Conservation (phyloP, 2,888 invertebrate genomes). For the Spodoptera littoralis region DNA sequence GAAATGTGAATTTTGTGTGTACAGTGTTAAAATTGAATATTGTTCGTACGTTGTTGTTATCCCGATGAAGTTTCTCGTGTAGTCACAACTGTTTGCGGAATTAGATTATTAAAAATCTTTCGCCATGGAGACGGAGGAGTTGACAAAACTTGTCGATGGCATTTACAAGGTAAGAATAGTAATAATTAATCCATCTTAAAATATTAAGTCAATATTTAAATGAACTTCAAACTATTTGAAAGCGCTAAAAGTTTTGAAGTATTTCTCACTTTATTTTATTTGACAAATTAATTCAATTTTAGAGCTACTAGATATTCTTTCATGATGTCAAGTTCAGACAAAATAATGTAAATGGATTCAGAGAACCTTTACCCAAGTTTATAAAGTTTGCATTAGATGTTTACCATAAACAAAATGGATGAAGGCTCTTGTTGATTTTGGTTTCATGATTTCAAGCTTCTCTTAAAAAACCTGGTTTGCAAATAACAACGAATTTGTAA, state of each 20-base stretch:
- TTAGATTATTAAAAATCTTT: slow-evolving; percentile 76
- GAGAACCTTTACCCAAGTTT: slow-evolving; percentile 12
- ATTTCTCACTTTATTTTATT: too few species aligned
- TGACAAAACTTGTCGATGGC: slow-evolving; percentile 96
- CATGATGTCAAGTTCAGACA: neutral
- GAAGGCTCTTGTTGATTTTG: slow-evolving; percentile 10
- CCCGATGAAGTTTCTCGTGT: slow-evolving; percentile 85
- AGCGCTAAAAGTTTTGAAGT: too few species aligned
- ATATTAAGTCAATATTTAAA: neutral
- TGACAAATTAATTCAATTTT: too few species aligned
- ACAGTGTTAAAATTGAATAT: slow-evolving; percentile 79
- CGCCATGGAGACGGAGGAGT: slow-evolving; percentile 95
- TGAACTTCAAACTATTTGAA: too few species aligned
- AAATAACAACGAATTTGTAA: too few species aligned
- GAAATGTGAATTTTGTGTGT: slow-evolving; percentile 86
- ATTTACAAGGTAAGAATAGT: slow-evolving; percentile 93
- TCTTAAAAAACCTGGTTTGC: neutral
- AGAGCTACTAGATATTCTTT: neutral
- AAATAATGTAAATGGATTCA: slow-evolving; percentile 13
- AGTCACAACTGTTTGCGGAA: slow-evolving; percentile 69
- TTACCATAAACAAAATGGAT: slow-evolving; percentile 29
- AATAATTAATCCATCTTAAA: slow-evolving; percentile 10
- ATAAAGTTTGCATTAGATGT: slow-evolving; percentile 17
- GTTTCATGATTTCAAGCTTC: neutral
- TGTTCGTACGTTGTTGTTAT: slow-evolving; percentile 72